phyloP scores from a whole-genome alignment of 2,797 vertebrate genomes.

The Hemibagrus guttatus region DNA sequence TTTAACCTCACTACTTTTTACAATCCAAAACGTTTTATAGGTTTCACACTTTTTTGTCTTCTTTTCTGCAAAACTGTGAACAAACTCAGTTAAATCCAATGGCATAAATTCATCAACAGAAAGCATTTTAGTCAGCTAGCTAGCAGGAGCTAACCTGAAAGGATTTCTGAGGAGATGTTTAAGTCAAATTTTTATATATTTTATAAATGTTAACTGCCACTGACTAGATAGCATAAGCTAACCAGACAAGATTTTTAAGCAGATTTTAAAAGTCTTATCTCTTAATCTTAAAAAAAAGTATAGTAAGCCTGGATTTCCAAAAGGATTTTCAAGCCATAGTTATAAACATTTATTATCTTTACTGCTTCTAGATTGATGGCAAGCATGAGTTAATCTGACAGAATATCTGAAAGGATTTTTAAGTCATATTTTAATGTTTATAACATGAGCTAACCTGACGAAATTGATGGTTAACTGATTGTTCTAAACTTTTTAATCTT shows the following conservation, averaged over 20 bases:
- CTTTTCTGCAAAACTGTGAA: neutral
- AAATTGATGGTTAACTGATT: neutral
- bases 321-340: neutral
- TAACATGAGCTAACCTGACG: neutral
- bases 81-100: neutral
- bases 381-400: neutral
- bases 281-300: too few species aligned
- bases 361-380: neutral
- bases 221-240: neutral
- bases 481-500: neutral
- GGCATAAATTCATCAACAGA: neutral
- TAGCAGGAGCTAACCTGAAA: neutral
- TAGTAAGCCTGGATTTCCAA: neutral
- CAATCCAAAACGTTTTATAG: neutral
- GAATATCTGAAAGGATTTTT: neutral
- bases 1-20: neutral
- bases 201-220: neutral
- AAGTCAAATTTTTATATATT: neutral
- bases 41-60: neutral
- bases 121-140: neutral
- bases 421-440: neutral
- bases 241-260: neutral
- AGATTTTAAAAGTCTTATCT: neutral
- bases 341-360: neutral
- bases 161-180: neutral